Evolutionary conservation across 2,797 vertebrate species (phyloP), one percentile per base, ranked within the genome.

Genomic region (Neostethus bicornis): DNA sequence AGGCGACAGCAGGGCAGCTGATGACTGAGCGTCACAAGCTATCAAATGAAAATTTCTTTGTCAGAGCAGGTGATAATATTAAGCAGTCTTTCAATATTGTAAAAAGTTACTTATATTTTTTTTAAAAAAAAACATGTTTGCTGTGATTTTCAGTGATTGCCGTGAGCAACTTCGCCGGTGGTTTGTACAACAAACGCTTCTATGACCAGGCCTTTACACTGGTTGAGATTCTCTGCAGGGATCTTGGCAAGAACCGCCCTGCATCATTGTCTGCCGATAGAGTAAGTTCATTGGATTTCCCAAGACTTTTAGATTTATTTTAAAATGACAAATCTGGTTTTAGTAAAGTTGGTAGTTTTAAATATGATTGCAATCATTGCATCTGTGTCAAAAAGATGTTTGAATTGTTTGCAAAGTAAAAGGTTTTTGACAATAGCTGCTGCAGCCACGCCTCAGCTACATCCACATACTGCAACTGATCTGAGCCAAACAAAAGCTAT

Each of bases 11-110:
- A 47, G 80, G 68, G 14, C 84, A 83, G 66, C 90, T 97, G 92
- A 86, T 96, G 86, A 87, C 77, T 23, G 89, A 90, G 12, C 65
- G 94, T 43, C 88, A 72, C 32, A 91, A 84, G 60, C 76, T 94
- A 14, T 61, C 77, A 1, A 64, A 61, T 45, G 92, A 95, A 16
- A 84, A 60, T 52, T 88, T 91, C 64, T 60, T 93, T 1, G 77
- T 89, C n/a, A 81, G 93, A 87, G 87, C 93, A 49, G 95, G 96
- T 96, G 49, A 80, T 61, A n/a, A n/a, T n/a, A n/a, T n/a, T n/a
- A n/a, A n/a, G n/a, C n/a, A n/a, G n/a, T n/a, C n/a, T n/a, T n/a
- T n/a, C n/a, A n/a, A n/a, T n/a, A n/a, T n/a, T n/a, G n/a, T n/a
- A n/a, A n/a, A n/a, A n/a, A n/a, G n/a, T n/a, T n/a, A n/a, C n/a